Evolutionary conservation across 1,140 invertebrate species (phyloP), one percentile per base, ranked within the genome.

Genomic region (Apocrypta bakeri): DNA sequence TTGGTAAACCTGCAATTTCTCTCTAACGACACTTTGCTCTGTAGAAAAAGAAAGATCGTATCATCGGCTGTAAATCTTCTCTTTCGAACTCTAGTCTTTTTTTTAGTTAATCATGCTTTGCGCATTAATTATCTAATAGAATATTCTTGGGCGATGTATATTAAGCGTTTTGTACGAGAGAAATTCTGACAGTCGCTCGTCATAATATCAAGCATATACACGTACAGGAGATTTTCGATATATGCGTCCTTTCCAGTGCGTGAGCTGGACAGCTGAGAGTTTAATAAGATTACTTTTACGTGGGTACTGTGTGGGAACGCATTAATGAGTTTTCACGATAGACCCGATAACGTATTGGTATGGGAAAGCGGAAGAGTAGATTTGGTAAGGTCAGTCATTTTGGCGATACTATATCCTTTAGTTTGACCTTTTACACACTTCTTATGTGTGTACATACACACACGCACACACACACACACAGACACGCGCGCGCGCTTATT

Each of bases 311-410:
- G 73, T 75, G 73, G 73, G 73, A 75, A 75, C 48, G 73, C n/a
- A 61, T 75, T 75, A 75, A 75, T 48, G 73, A 75, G 73, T 61
- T 75, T 75, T 75, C 73, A n/a, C 73, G 73, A 29, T 31, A 29
- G 42, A 11, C n/a, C n/a, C 69, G 27, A 33, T n/a, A n/a, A n/a
- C 14, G 63, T 24, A 14, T 3, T 14, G n/a, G 3, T 61, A 48
- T 61, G 73, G 73, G 73, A 75, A 75, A 75, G 73, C 73, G 29
- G 37, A 73, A 40, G 37, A 40, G 21, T 3, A 37, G 27, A 17
- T 29, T 25, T 14, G 63, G 14, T 1, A 17, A 48, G 42, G 42
- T 48, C 42, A 48, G 42, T 48, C 42, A n/a, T n/a, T 48, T 17
- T 48, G 42, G 42, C 14, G 42, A n/a, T n/a, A n/a, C n/a, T n/a